phyloP scores from a whole-genome alignment of 2,113 vertebrate species.

The Fukomys damarensis region DNA sequence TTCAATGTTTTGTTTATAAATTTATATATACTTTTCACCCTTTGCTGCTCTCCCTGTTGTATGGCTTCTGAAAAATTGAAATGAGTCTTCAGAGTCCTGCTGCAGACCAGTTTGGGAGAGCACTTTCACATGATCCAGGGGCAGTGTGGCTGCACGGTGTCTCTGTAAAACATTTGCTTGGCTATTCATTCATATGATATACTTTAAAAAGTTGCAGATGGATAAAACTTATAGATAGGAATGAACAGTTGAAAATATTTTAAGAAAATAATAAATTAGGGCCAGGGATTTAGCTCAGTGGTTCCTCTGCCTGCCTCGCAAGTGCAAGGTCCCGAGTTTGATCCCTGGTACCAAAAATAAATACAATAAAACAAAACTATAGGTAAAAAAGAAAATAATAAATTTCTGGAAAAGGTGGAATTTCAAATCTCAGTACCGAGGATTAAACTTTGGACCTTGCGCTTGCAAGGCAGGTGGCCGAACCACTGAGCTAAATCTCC shows the following conservation, averaged over 20 bases:
- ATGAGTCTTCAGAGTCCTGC: not conserved
- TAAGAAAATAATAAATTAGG: not conserved
- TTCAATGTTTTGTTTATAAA: not conserved
- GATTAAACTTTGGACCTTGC: too few species aligned
- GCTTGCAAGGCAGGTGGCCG: too few species aligned
- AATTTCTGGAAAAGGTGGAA: not conserved
- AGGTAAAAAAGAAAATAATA: not conserved
- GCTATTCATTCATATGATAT: not conserved
- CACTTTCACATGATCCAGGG: not conserved
- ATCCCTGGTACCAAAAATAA: too few species aligned
- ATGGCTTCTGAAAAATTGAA: not conserved
- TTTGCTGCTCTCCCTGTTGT: not conserved
- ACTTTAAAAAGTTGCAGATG: not conserved
- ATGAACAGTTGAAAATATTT: not conserved
- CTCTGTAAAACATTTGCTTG: not conserved
- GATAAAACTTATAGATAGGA: not conserved
- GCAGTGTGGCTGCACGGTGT: not conserved
- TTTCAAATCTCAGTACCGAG: not conserved
- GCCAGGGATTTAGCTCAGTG: too few species aligned
- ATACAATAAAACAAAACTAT: too few species aligned
- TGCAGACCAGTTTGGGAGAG: not conserved
- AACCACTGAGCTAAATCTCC: too few species aligned
- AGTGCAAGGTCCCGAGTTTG: too few species aligned
- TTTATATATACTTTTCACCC: not conserved
- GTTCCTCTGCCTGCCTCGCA: too few species aligned